Percentiles rank a stretch among this genome's conserved stretches.
Conservation (phyloP, 1,140 invertebrate species). For the Camponotus floridanus region DNA sequence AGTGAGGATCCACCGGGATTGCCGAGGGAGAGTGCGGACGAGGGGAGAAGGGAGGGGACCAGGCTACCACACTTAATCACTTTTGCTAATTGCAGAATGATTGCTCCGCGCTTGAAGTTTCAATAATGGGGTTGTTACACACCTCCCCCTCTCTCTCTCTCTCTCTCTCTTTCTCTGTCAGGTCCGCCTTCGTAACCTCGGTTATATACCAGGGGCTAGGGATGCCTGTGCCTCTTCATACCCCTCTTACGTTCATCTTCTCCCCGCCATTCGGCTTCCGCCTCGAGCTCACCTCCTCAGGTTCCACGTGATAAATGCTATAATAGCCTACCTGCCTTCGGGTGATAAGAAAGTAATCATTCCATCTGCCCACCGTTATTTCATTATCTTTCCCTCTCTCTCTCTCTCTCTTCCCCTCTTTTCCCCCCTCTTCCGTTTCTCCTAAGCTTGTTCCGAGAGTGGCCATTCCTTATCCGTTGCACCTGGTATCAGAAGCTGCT, state of each 20-base stretch:
- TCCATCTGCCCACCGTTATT: constrained; percentile 76
- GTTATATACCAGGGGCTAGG: constrained; percentile 62
- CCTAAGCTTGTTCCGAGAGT: neutral
- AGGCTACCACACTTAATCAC: constrained; percentile 80
- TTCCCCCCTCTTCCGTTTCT: neutral
- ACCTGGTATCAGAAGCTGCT: constrained; percentile 4
- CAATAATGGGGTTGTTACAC: constrained; percentile 82
- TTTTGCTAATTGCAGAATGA: constrained; percentile 83
- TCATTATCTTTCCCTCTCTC: constrained; percentile 66
- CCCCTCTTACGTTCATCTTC: constrained; percentile 37
- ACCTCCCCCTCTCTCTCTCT: constrained; percentile 10
- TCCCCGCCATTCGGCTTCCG: constrained; percentile 28
- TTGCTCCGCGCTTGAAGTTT: constrained; percentile 81
- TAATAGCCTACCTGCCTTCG: constrained; percentile 74
- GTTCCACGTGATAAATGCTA: constrained; percentile 75
- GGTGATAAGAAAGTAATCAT: constrained; percentile 80
- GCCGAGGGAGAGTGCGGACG: neutral
- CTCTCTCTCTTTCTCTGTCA: constrained; percentile 8
- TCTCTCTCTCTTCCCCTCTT: neutral
- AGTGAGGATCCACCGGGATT: constrained; percentile 40
- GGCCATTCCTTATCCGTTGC: constrained; percentile 34
- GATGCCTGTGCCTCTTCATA: constrained; percentile 60
- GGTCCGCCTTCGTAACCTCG: constrained; percentile 58
- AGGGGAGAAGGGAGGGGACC: neutral
- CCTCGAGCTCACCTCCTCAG: constrained; percentile 49